A percentile compares a stretch with the other conserved stretches of the same genome.
Evolutionary conservation across 2,113 vertebrate genomes (phyloP).

Genomic region (Lutjanus erythropterus): DNA sequence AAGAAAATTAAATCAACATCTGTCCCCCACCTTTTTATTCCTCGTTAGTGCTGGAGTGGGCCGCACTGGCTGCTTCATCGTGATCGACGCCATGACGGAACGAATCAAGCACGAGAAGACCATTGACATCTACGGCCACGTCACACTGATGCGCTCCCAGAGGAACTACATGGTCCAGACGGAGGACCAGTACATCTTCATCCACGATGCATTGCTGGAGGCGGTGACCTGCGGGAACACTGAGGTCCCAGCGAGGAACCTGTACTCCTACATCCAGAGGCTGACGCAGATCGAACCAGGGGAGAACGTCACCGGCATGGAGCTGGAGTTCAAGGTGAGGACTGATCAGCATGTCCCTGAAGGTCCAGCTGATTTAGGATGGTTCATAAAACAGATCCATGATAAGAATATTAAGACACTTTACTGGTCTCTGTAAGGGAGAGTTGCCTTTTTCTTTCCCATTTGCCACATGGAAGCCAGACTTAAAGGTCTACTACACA

Average conservation of each 20-base stretch:
- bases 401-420: slow-evolving; percentile 37
- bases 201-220: slow-evolving; percentile 97
- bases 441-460: slow-evolving; percentile 1
- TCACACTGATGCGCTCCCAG: slow-evolving; percentile 98
- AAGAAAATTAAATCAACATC: slow-evolving; percentile 26
- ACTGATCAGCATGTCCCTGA: background rate
- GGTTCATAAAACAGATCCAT: slow-evolving; percentile 25
- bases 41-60: slow-evolving; percentile 93
- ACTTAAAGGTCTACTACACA: slow-evolving; percentile 9
- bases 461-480: background rate
- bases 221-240: slow-evolving; percentile 98
- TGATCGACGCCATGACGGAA: slow-evolving; percentile 98
- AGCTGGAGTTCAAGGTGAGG: slow-evolving; percentile 97
- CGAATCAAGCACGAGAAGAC: slow-evolving; percentile 98
- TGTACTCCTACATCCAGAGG: slow-evolving; percentile 99
- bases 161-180: slow-evolving; percentile 99
- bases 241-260: slow-evolving; percentile 97
- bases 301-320: slow-evolving; percentile 98
- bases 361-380: slow-evolving; percentile 16
- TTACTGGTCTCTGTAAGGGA: slow-evolving; percentile 13
- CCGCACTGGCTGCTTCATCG: slow-evolving; percentile 98
- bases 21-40: background rate
- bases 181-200: slow-evolving; percentile 99
- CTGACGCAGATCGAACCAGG: slow-evolving; percentile 95
- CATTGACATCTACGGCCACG: slow-evolving; percentile 98